phyloP scores from a whole-genome alignment of 2,113 vertebrate species.

The Stegostoma tigrinum region DNA sequence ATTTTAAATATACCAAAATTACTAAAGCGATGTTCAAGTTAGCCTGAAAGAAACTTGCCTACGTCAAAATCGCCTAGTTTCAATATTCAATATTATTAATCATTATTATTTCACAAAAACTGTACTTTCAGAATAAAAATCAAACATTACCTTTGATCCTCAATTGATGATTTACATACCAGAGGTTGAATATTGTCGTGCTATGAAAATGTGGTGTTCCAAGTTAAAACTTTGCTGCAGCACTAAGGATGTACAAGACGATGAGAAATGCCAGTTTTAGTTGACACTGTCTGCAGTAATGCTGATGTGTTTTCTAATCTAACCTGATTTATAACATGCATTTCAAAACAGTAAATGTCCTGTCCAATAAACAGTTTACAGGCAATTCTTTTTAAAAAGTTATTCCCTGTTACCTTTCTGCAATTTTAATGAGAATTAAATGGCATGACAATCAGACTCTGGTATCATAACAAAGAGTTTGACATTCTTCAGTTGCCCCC shows the following conservation, averaged over 20 bases:
- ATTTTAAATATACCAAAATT: not conserved
- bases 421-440: not conserved
- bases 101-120: not conserved
- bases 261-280: not conserved
- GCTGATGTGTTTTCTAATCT: not conserved
- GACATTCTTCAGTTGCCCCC: not conserved
- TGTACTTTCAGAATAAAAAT: not conserved
- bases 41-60: not conserved
- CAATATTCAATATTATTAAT: not conserved
- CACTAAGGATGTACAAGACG: not conserved
- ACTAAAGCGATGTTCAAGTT: not conserved
- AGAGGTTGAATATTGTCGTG: not conserved
- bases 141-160: not conserved
- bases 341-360: constrained; percentile 4
- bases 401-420: not conserved
- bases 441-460: not conserved
- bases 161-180: not conserved
- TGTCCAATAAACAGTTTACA: not conserved
- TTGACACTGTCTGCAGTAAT: not conserved
- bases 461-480: not conserved
- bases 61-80: not conserved
- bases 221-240: not conserved
- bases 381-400: not conserved
- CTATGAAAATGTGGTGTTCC: not conserved
- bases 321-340: not conserved